phyloP scores from a whole-genome alignment of 2,113 vertebrate genomes.

The Erpornis zantholeuca region DNA sequence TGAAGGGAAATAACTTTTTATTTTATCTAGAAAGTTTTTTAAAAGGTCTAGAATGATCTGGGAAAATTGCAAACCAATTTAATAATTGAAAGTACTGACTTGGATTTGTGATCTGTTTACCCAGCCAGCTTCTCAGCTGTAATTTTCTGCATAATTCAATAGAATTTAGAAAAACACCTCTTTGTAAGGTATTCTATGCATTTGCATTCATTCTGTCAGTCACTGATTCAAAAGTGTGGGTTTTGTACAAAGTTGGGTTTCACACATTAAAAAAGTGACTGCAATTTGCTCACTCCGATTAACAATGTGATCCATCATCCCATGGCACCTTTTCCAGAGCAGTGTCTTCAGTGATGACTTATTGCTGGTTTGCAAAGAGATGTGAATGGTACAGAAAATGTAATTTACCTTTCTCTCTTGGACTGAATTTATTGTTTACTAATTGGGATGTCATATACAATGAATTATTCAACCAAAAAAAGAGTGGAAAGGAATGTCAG shows the following conservation, averaged over 20 bases:
- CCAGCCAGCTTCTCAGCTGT: not conserved
- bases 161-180: not conserved
- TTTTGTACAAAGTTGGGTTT: not conserved
- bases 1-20: not conserved
- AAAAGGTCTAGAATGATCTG: not conserved
- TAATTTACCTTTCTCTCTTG: conserved; percentile 31
- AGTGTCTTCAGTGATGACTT: conserved; percentile 26
- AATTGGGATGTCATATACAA: conserved; percentile 45
- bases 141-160: not conserved
- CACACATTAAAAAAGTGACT: not conserved
- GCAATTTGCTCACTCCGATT: conserved; percentile 36
- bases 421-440: conserved; percentile 56
- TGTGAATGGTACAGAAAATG: conserved; percentile 12
- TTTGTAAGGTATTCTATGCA: not conserved
- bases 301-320: conserved; percentile 37
- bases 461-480: conserved; percentile 34
- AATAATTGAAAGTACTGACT: not conserved
- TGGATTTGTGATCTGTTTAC: not conserved
- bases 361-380: conserved; percentile 16
- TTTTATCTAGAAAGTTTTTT: not conserved
- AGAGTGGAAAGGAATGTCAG: not conserved
- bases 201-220: not conserved
- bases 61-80: not conserved
- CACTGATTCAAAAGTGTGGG: not conserved
- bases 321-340: not conserved